Conservation (phyloP, 2,797 vertebrate species). For the Eurystomus glaucurus region DNA sequence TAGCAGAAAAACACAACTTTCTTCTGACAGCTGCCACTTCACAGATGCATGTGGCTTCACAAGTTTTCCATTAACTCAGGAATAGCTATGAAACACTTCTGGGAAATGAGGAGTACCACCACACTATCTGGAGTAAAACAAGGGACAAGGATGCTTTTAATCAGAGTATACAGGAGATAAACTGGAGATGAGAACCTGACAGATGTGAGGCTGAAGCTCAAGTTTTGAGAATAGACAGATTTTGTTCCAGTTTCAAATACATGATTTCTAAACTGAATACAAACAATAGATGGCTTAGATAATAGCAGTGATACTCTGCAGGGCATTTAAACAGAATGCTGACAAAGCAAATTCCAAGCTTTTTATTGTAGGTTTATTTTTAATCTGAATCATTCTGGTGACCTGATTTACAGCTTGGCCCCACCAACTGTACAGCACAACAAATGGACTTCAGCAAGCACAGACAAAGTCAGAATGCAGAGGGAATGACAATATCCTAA, state of each 20-base stretch:
- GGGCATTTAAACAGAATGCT: constrained; percentile 26
- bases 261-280: not conserved
- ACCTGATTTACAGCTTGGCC: constrained; percentile 31
- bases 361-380: constrained; percentile 53
- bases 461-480: fast-evolving
- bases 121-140: not conserved
- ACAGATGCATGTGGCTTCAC: not conserved
- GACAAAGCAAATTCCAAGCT: constrained; percentile 38
- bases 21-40: not conserved
- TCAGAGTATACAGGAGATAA: not conserved
- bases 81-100: not conserved
- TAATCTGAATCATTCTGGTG: constrained; percentile 31
- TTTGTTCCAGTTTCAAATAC: constrained; percentile 31
- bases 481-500: not conserved
- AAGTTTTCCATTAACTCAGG: not conserved
- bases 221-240: not conserved
- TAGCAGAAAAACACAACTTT: not conserved
- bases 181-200: not conserved
- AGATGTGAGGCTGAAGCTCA: not conserved
- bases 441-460: not conserved
- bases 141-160: not conserved
- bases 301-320: constrained; percentile 45
- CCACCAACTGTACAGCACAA: not conserved
- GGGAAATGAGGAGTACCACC: not conserved
- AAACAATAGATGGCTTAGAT: constrained; percentile 39